Conservation (phyloP, 2,888 invertebrate genomes). For the Clistopyga incitator region DNA sequence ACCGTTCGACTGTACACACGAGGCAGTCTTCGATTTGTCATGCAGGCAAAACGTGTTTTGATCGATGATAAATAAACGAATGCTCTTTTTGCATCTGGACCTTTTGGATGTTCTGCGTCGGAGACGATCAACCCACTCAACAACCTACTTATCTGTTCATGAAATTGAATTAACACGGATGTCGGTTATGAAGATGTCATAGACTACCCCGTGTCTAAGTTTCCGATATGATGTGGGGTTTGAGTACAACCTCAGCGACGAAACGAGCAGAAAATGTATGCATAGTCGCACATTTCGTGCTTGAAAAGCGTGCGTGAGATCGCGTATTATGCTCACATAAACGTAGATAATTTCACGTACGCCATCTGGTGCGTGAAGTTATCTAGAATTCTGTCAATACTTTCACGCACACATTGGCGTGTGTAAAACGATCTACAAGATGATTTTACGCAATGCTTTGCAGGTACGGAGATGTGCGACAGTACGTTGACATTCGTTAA, state of each 20-base stretch:
- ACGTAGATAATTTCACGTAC: no score
- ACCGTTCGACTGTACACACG: conserved; percentile 41
- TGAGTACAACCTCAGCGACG: background rate
- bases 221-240: background rate
- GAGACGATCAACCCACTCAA: background rate
- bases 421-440: no score
- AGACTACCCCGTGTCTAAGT: conserved; percentile 6
- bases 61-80: conserved; percentile 48
- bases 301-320: no score
- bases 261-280: background rate
- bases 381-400: no score
- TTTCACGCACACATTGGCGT: no score
- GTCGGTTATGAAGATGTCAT: background rate
- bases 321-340: no score
- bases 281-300: no score
- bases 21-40: conserved; percentile 71
- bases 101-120: background rate
- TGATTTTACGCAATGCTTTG: no score
- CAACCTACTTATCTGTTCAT: conserved; percentile 2
- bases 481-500: no score
- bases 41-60: conserved; percentile 71
- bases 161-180: background rate
- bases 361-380: no score
- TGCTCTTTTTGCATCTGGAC: conserved; percentile 33
- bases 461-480: no score